Evolutionary conservation across 2,888 invertebrate genomes (phyloP), one percentile per base, ranked within the genome.

Genomic region (Cheilosia variabilis): DNA sequence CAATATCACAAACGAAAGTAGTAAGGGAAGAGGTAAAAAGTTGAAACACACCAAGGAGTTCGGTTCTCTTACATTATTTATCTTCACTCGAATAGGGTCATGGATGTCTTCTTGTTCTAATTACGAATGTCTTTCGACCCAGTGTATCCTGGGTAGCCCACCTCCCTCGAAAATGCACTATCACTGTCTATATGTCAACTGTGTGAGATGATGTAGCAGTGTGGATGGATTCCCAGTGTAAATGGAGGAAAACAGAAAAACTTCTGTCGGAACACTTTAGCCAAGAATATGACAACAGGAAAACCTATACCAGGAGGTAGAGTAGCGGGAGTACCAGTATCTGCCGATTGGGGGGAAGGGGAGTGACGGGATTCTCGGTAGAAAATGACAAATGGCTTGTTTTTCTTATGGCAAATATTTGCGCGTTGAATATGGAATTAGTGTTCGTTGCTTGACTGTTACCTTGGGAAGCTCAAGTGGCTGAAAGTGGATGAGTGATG

Each of bases 91-190:
- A 84, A 84, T 79, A 80, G 84, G 84, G 84, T 84, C 84, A 84
- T 84, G 84, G 84, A 80, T 84, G 80, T 71, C 84, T 73, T 53
- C 79, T 79, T 79, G 73, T 79, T 76, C 80, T 84, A 84, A 84
- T 84, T 80, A 84, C 75, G 53, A 71, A 76, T 66, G 80, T 80
- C 71, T 69, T 80, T 84, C 84, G 71, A 80, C 75, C 47, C 55
- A 71, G 60, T 65, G 55, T 65, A 45, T 77, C 58, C 45, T 43
- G 5, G 17, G 22, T 1, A 15, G 9, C 17, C 45, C 45, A 55
- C 10, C 68, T 4, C 1, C 1, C 55, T 4, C 7, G 15, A 47
- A 69, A 69, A 47, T 58, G 50, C 34, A 58, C 71, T 47, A 47
- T 22, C 31, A 24, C 31, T 57, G 57, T 65, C 34, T 24, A 34